phyloP scores from a whole-genome alignment of 2,888 invertebrate species.

The Meteorus cinctellus region DNA sequence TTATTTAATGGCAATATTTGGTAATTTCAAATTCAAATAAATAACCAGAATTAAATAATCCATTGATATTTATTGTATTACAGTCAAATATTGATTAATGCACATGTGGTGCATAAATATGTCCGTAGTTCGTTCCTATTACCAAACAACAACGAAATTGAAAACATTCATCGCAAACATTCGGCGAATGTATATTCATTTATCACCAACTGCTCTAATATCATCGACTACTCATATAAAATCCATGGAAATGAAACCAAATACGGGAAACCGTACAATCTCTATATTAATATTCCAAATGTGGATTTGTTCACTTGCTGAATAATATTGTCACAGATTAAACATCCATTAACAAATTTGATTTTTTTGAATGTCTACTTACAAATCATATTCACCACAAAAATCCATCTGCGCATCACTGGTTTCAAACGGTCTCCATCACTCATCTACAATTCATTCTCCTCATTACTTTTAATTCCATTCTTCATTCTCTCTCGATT shows the following conservation, averaged over 20 bases:
- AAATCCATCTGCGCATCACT: too few species aligned
- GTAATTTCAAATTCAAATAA: too few species aligned
- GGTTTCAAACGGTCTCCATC: not conserved
- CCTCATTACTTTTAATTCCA: not conserved
- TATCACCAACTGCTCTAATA: not conserved
- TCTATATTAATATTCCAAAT: not conserved
- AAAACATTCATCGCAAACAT: too few species aligned
- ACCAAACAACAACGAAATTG: too few species aligned
- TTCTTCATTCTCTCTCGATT: not conserved
- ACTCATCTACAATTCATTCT: not conserved
- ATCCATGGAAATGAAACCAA: not conserved
- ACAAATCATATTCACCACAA: not conserved
- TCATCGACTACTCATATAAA: not conserved
- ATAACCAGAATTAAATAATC: too few species aligned
- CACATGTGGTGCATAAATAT: too few species aligned
- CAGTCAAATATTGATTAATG: too few species aligned
- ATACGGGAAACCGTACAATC: not conserved
- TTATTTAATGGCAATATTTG: too few species aligned
- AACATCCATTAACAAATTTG: not conserved
- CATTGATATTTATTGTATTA: too few species aligned
- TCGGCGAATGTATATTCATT: too few species aligned
- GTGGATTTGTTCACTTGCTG: not conserved
- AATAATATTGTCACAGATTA: not conserved
- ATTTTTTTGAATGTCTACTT: not conserved
- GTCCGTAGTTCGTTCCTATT: too few species aligned